Evolutionary conservation across 2,797 vertebrate genomes (phyloP), one percentile per base, ranked within the genome.

Genomic region (Pipistrellus pipistrellus): DNA sequence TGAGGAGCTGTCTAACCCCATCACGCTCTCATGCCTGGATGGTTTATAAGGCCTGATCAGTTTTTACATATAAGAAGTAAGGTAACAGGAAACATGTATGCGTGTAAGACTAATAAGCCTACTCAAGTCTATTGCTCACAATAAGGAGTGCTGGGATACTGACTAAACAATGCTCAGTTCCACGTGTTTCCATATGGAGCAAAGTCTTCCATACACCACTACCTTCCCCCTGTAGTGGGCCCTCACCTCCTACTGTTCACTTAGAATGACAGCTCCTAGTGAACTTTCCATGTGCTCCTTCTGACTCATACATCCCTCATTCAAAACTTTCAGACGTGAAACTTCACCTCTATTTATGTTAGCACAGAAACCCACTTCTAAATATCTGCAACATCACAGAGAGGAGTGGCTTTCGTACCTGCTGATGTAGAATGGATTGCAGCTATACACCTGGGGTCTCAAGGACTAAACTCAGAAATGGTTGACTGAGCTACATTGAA

Each of bases 401-500:
- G 48, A 0, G 30, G 77, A 95, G 68, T 94, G 4, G 9, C 96
- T 97, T 94, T 25, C 88, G 62, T 57, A 95, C 97, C 88, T 91
- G 69, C 6, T 21, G 66, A 48, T 85, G 81, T 95, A 91, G 96
- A 96, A 75, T 90, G 89, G 91, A 32, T 89, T 85, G 32, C 9
- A 93, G 69, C 68, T 76, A 81, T 84, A 59, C 72, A 97, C 69
- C 32, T 91, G 13, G 44, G 89, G 18, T 2, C 72, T 84, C 71
- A 93, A 38, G 57, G 71, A 95, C 2, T 38, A 51, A 95, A 97
- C 71, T 38, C 94, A 97, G 88, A 82, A 46, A 80, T 20, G 20
- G 6, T 53, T 94, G 53, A 85, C 71, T 71, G 8, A 18, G 27
- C 30, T 90, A 78, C 96, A 76, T 86, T 51, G 53, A 89, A 96